Conservation (phyloP, 2,113 vertebrate genomes). For the Machaerirhynchus nigripectus region DNA sequence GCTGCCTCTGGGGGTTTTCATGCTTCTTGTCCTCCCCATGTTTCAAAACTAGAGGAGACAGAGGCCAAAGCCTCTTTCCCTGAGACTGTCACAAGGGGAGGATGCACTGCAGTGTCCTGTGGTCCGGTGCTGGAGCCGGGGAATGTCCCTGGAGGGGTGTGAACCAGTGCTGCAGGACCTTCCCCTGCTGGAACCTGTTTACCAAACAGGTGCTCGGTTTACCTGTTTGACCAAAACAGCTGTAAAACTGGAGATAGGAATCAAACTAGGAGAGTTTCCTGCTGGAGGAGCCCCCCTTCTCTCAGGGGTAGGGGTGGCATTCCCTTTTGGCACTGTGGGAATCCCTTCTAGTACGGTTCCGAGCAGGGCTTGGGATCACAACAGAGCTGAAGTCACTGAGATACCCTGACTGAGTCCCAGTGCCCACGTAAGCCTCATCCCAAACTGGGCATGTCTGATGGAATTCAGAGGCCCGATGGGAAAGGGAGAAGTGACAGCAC, state of each 20-base stretch:
- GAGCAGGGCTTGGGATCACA: background rate
- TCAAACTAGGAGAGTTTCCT: background rate
- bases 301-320: fast-evolving
- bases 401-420: fast-evolving
- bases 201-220: background rate
- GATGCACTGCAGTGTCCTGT: fast-evolving
- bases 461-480: background rate
- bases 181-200: background rate
- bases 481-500: background rate
- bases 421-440: fast-evolving
- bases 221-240: background rate
- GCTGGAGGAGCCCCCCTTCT: background rate
- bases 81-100: background rate
- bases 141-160: fast-evolving
- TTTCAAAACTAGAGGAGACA: background rate
- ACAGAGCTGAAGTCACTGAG: fast-evolving
- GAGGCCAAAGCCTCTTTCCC: background rate
- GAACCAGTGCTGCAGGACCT: background rate
- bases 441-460: fast-evolving
- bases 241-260: background rate
- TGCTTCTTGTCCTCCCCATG: fast-evolving
- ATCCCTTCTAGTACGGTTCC: background rate
- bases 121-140: fast-evolving
- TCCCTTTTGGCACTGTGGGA: background rate
- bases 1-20: fast-evolving